Conservation (phyloP, 2,888 invertebrate genomes). For the Hyles lineata region DNA sequence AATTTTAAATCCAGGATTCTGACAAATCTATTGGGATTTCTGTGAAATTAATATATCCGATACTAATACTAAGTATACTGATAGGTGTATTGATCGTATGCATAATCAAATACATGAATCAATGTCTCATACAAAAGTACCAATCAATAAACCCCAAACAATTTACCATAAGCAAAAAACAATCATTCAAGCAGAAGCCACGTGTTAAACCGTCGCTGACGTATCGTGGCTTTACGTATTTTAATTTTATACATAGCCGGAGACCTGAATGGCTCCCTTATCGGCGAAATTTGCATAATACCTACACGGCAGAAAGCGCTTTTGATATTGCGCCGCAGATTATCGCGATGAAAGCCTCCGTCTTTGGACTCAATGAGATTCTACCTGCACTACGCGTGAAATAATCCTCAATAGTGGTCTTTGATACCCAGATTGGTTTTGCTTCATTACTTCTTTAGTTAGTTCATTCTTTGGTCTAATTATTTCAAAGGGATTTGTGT, state of each 20-base stretch:
- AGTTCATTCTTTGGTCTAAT: background rate
- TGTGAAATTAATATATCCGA: too few relatives aligned
- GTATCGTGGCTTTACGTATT: constrained; percentile 47
- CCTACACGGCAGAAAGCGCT: constrained; percentile 61
- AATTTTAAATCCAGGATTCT: too few relatives aligned
- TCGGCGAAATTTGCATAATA: constrained; percentile 74
- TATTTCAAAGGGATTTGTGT: background rate
- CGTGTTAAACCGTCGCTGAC: background rate
- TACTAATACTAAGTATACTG: too few relatives aligned
- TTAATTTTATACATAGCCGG: constrained; percentile 61
- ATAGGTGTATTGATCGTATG: too few relatives aligned
- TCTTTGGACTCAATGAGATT: constrained; percentile 63
- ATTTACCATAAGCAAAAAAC: background rate
- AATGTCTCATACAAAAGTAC: too few relatives aligned
- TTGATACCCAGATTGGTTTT: constrained; percentile 4
- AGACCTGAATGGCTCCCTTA: constrained; percentile 59
- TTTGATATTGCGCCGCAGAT: constrained; percentile 72
- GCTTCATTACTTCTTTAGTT: background rate
- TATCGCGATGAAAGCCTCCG: constrained; percentile 64
- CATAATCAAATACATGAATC: too few relatives aligned
- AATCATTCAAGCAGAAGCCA: constrained; percentile 9
- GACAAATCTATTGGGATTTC: too few relatives aligned
- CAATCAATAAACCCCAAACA: background rate
- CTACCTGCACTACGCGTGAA: constrained; percentile 37
- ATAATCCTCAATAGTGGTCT: constrained; percentile 27